Conservation (phyloP, 2,888 invertebrate species). For the Synanthedon tipuliformis region DNA sequence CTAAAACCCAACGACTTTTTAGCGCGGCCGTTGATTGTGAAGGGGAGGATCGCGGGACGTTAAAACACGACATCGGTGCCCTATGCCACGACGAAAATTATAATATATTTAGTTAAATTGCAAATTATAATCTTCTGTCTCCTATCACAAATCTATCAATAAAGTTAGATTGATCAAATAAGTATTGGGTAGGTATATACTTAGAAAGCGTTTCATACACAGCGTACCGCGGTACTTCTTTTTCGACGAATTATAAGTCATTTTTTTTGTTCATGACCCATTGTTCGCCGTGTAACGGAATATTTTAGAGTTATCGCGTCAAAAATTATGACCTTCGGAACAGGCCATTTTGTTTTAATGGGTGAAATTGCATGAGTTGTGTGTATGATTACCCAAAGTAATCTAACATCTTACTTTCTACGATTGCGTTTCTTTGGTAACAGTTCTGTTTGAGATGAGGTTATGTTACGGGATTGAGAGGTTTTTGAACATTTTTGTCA, state of each 20-base stretch:
- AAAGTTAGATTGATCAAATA: too few species aligned
- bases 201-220: neutral
- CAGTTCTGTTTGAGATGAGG: neutral
- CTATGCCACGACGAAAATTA: too few species aligned
- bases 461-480: too few species aligned
- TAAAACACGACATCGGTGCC: too few species aligned
- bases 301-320: slow-evolving; percentile 33
- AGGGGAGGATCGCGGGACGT: too few species aligned
- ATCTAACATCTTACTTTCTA: slow-evolving; percentile 29
- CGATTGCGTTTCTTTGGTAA: slow-evolving; percentile 18
- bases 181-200: slow-evolving; percentile 12
- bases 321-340: slow-evolving; percentile 40
- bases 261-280: slow-evolving; percentile 36
- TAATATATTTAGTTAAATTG: too few species aligned
- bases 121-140: too few species aligned
- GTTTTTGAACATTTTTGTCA: too few species aligned
- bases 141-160: too few species aligned
- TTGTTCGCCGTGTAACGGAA: slow-evolving; percentile 33
- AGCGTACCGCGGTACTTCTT: neutral
- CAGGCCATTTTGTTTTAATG: slow-evolving; percentile 26
- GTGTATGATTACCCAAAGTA: slow-evolving; percentile 17
- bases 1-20: too few species aligned
- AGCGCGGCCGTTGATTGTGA: too few species aligned
- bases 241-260: slow-evolving; percentile 36
- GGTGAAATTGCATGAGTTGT: slow-evolving; percentile 29